Evolutionary conservation across 35 echinoderm and acorn worm genomes (phyloP), one percentile per base, ranked within the genome.

Genomic region (Eucidaris tribuloides): DNA sequence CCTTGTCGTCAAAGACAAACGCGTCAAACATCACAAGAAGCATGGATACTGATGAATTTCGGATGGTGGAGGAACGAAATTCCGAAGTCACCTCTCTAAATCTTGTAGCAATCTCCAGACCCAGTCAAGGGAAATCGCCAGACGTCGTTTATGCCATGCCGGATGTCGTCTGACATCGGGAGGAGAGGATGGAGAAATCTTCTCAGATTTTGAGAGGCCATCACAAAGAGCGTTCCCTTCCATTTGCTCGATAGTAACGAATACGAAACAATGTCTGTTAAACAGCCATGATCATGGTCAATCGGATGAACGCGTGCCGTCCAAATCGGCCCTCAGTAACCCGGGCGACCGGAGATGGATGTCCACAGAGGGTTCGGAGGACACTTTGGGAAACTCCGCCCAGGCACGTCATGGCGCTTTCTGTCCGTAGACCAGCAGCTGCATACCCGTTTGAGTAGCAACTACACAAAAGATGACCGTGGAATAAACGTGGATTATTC

Each of bases 401-500:
- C 34, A 36, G 30, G 68, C 28, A 13, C 68, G 68, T n/a, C 68
- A 36, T 24, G n/a, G 68, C 68, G 9, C n/a, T 74, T 14, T 74
- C 68, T n/a, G 38, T 15, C 38, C 36, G 40, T 17, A 74, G 44
- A 20, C 68, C 68, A 44, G 22, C 34, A 25, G 38, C 11, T 1
- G 44, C 38, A 74, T n/a, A 33, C 68, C 11, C 19, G 37, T 74
- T 22, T 74, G 9, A 38, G 35, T 22, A 42, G 28, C n/a, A 22
- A 74, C 38, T 74, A 74, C 68, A 20, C 68, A n/a, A 35, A 33
- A 74, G 40, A 74, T 74, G 68, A 74, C 35, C 41, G 37, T 74
- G 9, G 44, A 74, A 44, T 42, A 40, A 74, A 44, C 38, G 36
- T 7, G 17, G 4, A 42, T 13, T 33, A 74, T 2, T 4, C 34